phyloP scores from a whole-genome alignment of 2,888 invertebrate species.

The Ectropis crepuscularia region DNA sequence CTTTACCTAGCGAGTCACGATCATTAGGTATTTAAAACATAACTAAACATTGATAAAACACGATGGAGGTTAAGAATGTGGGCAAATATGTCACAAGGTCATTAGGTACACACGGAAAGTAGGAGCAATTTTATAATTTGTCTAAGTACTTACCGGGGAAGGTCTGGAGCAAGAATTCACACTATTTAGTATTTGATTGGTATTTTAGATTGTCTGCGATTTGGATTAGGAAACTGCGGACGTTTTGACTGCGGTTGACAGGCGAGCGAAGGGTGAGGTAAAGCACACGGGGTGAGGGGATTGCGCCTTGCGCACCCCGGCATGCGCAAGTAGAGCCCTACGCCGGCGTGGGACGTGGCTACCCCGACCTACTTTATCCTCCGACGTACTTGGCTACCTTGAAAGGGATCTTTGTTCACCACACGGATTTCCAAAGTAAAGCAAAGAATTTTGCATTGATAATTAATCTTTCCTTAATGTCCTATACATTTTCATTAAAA shows the following conservation, averaged over 20 bases:
- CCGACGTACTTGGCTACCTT: too few species aligned
- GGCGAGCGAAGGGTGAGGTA: constrained; percentile 4
- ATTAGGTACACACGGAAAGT: constrained; percentile 24
- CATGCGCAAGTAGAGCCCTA: constrained; percentile 12
- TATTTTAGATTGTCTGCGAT: constrained; percentile 5
- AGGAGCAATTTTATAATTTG: constrained; percentile 33
- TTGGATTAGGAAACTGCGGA: constrained; percentile 9
- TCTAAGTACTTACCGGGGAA: constrained; percentile 66
- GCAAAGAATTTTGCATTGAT: neutral
- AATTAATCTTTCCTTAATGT: too few species aligned
- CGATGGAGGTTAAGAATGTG: constrained; percentile 54
- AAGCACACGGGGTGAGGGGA: neutral
- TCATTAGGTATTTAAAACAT: constrained; percentile 49
- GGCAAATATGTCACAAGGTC: constrained; percentile 42
- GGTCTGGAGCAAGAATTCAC: constrained; percentile 58
- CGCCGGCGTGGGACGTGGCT: constrained; percentile 2
- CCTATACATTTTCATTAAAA: too few species aligned
- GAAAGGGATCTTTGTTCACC: neutral
- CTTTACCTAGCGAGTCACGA: constrained; percentile 57
- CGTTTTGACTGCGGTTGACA: constrained; percentile 9
- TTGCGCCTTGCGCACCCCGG: neutral
- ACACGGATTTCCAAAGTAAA: neutral
- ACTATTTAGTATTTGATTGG: constrained; percentile 41
- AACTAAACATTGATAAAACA: constrained; percentile 54
- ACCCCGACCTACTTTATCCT: constrained; percentile 5